Evolutionary conservation across 2,113 vertebrate species (phyloP).

Genomic region (Etheostoma cragini): DNA sequence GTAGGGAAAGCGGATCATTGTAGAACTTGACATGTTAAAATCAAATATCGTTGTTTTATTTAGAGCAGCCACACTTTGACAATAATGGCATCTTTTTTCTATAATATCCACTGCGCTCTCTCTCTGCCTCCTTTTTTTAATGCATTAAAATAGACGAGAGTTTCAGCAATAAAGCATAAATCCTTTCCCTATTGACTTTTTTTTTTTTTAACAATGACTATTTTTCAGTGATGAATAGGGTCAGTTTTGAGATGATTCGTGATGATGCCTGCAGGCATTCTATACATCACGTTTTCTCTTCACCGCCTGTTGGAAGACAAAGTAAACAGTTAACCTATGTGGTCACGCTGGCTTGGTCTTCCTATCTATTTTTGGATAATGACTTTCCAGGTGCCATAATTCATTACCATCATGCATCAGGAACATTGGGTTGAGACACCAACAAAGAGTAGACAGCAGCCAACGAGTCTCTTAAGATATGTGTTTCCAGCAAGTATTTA

Average conservation of each 20-base stretch:
- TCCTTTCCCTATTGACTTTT: background rate
- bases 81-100: background rate
- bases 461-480: background rate
- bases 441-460: background rate
- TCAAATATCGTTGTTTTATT: background rate
- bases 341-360: background rate
- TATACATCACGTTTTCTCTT: background rate
- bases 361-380: constrained; percentile 25
- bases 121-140: constrained; percentile 11
- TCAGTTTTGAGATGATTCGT: background rate
- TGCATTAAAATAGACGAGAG: constrained; percentile 14
- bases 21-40: background rate
- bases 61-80: background rate
- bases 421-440: background rate
- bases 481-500: background rate
- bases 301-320: constrained; percentile 6
- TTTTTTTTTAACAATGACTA: background rate
- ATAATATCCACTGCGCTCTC: background rate
- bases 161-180: background rate
- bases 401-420: background rate
- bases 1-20: background rate
- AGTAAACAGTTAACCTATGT: constrained; percentile 4
- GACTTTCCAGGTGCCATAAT: constrained; percentile 18
- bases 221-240: background rate
- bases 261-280: background rate